Base-by-base conservation (phyloP, 2,113 vertebrate species). In the Epinephelus moara region DNA sequence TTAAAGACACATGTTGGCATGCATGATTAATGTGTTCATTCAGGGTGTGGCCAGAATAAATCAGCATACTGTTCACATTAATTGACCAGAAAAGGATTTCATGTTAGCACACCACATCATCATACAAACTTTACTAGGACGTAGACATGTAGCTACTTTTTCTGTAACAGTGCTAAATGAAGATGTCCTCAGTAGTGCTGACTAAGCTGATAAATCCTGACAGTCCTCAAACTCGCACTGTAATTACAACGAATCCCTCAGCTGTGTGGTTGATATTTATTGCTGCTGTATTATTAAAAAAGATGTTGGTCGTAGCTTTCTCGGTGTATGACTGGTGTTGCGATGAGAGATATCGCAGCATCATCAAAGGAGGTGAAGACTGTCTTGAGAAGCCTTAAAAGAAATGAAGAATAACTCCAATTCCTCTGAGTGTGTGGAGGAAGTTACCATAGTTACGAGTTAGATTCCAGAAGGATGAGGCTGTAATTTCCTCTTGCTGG, bases 381-480 rank as follows among this genome's bases (percentile, higher is more conserved):
- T n/a, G 18, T 21, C 47, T 69, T 40, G 30, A 64, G 60, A 49
- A 25, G 49, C 60, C 60, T 55, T 18, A 63, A 75, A 30, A 53
- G 33, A 64, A 64, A 64, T 45, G 69, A 55, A 61, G 49, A 69
- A 60, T 42, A 72, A 78, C 69, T 77, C 74, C 74, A 84, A 81
- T 82, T 91, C 71, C 70, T 92, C 84, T 74, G 75, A 90, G 82
- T 85, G 80, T 85, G 84, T 88, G 86, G 85, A 66, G 86, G 81
- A 88, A 79, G 92, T 92, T 91, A 80, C 90, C 91, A 92, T 93
- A 88, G 92, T 90, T 86, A 92, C 91, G 56, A 86, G 85, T 85
- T 64, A 90, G 85, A 90, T 91, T 70, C 5, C 19, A 55, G 12
- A 37, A 37, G 68, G 49, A 69, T 88, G 87, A 82, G 82, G 75